Evolutionary conservation across 2,888 invertebrate species (phyloP), one percentile per base, ranked within the genome.

Genomic region (Drosophila sordidapex): DNA sequence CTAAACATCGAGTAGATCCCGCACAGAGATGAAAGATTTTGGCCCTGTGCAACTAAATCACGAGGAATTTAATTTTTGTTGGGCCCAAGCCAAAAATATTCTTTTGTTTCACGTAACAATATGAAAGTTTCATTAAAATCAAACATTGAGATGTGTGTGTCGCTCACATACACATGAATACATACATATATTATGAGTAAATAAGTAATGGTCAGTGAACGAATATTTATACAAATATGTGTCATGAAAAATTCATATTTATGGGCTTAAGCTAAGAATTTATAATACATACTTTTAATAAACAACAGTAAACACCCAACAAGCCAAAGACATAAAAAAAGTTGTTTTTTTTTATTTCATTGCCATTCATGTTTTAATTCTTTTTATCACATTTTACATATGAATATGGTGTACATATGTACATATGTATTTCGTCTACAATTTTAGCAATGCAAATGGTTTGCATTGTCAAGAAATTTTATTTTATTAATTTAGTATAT

Each of bases 21-120:
- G 70, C 63, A 60, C 67, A 40, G 29, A 62, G 56, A 74, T 74
- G 74, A 54, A 59, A 36, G 56, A 56, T n/a, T 70, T 66, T 74
- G 61, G 61, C 80, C 79, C 81, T 79, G 81, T 65, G 68, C 77
- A 81, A 76, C 79, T 81, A 80, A 78, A 78, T 80, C 74, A 74
- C 31, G 79, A 80, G 79, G 79, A 80, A 80, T 80, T 81, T 77
- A 48, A 74, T 69, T 80, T 81, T 78, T 70, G 69, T 81, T 80
- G 79, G 79, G 74, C 64, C 68, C 31, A 66, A 52, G 79, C 79
- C 79, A 80, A 80, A 64, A 76, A 81, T 69, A 72, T 76, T 79
- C 79, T 81, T 79, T 79, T 79, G 79, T 79, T 81, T 79, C 72
- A 69, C 78, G 78, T 76, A 79, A 81, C 81, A 79, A 76, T 81